These are phyloP conservation scores for Luperina nickerlii DNA, from an alignment of 2,888 invertebrate species.

Conservation along the genomic window DNA sequence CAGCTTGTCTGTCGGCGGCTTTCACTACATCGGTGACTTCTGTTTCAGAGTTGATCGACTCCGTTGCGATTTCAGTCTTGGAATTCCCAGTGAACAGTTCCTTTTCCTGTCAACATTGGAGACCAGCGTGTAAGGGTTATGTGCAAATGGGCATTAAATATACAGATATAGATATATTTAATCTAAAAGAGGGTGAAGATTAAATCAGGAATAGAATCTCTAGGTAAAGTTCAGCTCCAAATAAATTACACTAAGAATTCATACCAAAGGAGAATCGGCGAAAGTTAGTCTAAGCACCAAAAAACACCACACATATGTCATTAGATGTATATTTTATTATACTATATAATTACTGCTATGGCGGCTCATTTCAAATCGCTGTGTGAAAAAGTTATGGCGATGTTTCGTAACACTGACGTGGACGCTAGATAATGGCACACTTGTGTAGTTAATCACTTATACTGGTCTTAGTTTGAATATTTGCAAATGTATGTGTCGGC, in stretches of 20 bases:
- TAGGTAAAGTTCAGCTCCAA: not conserved
- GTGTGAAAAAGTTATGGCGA: too few relatives aligned
- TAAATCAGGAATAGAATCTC: not conserved
- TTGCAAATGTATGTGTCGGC: too few relatives aligned
- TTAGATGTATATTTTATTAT: not conserved
- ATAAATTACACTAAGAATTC: not conserved
- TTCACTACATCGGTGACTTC: conserved; percentile 26
- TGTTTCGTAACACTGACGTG: too few relatives aligned
- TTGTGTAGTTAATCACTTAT: too few relatives aligned
- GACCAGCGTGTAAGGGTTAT: not conserved
- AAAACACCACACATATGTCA: not conserved
- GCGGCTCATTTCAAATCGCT: not conserved
- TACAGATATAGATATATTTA: too few relatives aligned
- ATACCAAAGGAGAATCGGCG: not conserved
- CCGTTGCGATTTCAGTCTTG: not conserved
- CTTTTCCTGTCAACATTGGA: conserved; percentile 3
- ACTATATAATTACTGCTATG: too few relatives aligned
- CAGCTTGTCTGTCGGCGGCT: conserved; percentile 63
- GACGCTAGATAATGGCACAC: too few relatives aligned
- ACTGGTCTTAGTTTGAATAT: too few relatives aligned
- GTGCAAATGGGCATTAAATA: not conserved
- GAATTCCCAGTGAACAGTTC: not conserved
- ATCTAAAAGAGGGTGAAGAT: not conserved
- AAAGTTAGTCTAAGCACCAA: not conserved
- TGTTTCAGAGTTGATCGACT: not conserved